Evolutionary conservation across 2,113 vertebrate species (phyloP).

Genomic region (Etheostoma cragini): DNA sequence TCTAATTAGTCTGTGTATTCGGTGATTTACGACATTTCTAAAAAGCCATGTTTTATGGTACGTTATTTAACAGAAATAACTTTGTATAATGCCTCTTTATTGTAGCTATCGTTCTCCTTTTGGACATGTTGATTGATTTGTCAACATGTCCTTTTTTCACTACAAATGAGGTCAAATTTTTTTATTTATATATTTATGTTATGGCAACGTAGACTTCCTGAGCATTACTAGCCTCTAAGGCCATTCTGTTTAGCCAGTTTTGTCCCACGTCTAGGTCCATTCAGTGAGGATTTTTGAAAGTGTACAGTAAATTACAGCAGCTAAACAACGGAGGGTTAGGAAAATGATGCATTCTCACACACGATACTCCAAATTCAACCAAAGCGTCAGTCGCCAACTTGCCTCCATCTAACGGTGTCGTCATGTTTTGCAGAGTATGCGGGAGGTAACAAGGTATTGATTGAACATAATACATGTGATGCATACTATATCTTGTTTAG

Average conservation of each 20-base stretch:
- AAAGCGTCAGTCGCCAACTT: not conserved
- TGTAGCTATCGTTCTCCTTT: not conserved
- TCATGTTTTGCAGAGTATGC: not conserved
- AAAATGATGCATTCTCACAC: not conserved
- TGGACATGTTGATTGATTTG: not conserved
- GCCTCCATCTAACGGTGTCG: not conserved
- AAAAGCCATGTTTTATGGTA: constrained; percentile 2
- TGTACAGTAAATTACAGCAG: too few species aligned
- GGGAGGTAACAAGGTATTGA: not conserved
- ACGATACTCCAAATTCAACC: not conserved
- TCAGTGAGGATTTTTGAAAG: too few species aligned
- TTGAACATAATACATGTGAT: not conserved
- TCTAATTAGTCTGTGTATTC: constrained; percentile 1
- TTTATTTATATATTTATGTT: not conserved
- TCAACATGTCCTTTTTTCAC: not conserved
- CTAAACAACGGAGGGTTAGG: too few species aligned
- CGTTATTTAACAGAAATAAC: not conserved
- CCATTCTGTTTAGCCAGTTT: not conserved
- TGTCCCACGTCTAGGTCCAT: not conserved
- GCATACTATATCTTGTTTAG: not conserved
- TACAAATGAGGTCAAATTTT: not conserved
- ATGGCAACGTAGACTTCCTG: not conserved
- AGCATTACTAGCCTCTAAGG: not conserved
- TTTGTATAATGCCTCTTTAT: not conserved
- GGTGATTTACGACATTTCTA: not conserved